phyloP scores from a whole-genome alignment of 2,797 vertebrate species.

The Smutsia temminckii region DNA sequence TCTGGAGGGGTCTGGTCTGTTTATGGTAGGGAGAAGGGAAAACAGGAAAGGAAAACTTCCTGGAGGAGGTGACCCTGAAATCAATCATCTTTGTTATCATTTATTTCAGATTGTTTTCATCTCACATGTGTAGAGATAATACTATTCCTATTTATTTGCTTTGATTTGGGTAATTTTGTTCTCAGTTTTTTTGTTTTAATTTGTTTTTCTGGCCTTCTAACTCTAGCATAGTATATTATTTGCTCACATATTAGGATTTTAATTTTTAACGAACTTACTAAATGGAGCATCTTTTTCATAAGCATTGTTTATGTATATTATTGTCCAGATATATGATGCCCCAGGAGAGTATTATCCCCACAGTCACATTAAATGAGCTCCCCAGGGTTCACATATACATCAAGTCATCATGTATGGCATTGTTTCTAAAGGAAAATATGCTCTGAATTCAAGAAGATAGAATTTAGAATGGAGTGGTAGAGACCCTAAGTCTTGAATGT shows the following conservation, averaged over 20 bases:
- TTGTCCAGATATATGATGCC: neutral
- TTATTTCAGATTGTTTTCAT: neutral
- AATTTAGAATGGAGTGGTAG: neutral
- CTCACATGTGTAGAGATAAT: neutral
- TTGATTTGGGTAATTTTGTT: neutral
- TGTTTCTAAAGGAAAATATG: neutral
- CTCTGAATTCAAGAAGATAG: neutral
- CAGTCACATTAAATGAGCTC: neutral
- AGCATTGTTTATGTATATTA: neutral
- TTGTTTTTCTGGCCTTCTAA: neutral
- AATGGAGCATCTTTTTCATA: neutral
- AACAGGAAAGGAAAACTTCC: neutral
- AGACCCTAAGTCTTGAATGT: neutral
- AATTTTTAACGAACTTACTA: neutral
- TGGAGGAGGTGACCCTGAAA: neutral
- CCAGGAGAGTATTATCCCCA: neutral
- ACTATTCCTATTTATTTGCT: neutral
- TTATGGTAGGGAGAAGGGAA: neutral
- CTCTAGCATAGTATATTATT: neutral
- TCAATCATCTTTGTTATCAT: neutral
- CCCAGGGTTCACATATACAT: neutral
- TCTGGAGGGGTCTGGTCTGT: neutral
- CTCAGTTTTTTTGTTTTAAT: neutral
- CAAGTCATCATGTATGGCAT: neutral
- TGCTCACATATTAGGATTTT: neutral